Base-by-base conservation (phyloP, 2,888 invertebrate genomes). In the Eumacrocentrus americanus region DNA sequence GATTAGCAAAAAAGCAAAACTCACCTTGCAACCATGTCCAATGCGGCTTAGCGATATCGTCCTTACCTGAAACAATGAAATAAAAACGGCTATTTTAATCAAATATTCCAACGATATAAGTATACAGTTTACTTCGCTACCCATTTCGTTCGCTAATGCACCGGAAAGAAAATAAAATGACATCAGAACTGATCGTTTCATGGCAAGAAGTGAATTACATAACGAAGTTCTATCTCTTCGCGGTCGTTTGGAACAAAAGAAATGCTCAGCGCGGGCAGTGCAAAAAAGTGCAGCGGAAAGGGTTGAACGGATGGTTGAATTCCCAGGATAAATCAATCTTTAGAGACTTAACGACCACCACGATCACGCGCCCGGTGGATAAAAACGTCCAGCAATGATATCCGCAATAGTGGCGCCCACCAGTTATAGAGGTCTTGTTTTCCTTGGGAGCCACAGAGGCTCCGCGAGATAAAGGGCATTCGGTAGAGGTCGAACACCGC, bases 11-110 rank as follows among this genome's bases (percentile, higher is more conserved):
- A 71, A 72, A 73, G 72, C 72, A 73, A 70, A 72, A 80, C 80
- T 80, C 78, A 80, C 80, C 79, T 79, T 80, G 77, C 75, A 78
- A 77, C 75, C 78, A 77, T 72, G 77, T 78, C 78, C 79, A 79
- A 77, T 76, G 76, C 74, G 77, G 76, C 73, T 78, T 79, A 77
- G 77, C 76, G 72, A 79, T 78, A 79, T 79, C 78, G 72, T 79
- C 76, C 80, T 80, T 80, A 80, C 80, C 80, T 80, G 73, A 53
- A 78, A 78, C 72, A 76, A 18, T 72, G 61, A 66, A 57, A 60
- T 53, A 55, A 62, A 61, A 51, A 53, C 11, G 53, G 20, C 20
- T 9, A 42, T 18, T 20, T 20, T 54, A 22, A 60, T 60, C 44
- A 53, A 54, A 40, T 23, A 25, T 35, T 7, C 12, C 35, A 48